Base-by-base conservation (phyloP, 2,888 invertebrate genomes). In the Dasypogon diadema region DNA sequence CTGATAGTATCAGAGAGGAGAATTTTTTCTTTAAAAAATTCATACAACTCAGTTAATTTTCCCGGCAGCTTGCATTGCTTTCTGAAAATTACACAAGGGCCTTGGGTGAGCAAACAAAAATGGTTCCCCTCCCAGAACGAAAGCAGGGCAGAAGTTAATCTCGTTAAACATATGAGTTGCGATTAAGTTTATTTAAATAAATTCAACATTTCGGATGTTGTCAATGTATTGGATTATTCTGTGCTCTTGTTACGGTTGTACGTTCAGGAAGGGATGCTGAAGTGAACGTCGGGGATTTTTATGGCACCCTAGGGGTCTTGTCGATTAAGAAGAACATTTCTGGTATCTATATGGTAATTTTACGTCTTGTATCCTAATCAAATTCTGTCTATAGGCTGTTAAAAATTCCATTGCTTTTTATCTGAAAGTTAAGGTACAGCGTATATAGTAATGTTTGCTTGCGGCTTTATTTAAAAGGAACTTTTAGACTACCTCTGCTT, bases 311-410 rank as follows among this genome's bases (percentile, higher is more conserved):
- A 74, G 78, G 60, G 78, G 68, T 48, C 56, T 12, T 78, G 76
- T 76, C 78, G 78, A 78, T 78, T 78, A 78, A 78, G 75, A 78
- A 54, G 75, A 74, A 78, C 76, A 76, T 78, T 76, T 76, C 75
- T 77, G 76, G 76, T 76, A 78, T 78, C 76, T 78, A 75, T 78
- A 78, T 78, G 78, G 76, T 78, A 78, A 78, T 78, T 76, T 78
- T 75, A 76, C 74, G 78, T 78, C 75, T 75, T 78, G 76, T 77
- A 74, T 75, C 76, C 75, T 77, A 77, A 77, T 77, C 77, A 77
- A 77, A 77, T 77, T 74, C 54, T 8, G 70, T 16, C 30, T 70
- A 54, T 34, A 70, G 21, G 21, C 16, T 70, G 70, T 51, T 54
- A 42, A 42, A 42, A 42, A 42, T 42, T 6, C 42, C 12, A 42